Evolutionary conservation across 2,888 invertebrate genomes (phyloP), one percentile per base, ranked within the genome.

Genomic region (Malacosoma neustria): DNA sequence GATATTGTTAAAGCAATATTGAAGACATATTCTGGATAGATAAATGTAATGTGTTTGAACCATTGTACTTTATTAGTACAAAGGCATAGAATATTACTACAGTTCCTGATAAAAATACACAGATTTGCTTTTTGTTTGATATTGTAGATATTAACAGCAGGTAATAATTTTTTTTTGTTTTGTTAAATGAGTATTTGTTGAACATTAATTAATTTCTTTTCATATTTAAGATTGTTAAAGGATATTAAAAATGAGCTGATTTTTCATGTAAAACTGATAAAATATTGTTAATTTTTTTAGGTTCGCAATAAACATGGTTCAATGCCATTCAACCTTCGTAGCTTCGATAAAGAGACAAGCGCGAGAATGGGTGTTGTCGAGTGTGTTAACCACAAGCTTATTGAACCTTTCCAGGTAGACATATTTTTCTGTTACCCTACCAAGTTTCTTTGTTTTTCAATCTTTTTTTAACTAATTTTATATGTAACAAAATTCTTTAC

Each of bases 361-460:
- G 98, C 99, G 29, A 94, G 97, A 71, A 93, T 99, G 93, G 99
- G 98, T 35, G 96, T 99, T 34, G 92, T 96, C 30, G 99, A 99
- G 80, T 99, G 99, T 87, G 96, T 98, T 42, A 96, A 95, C 70
- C 98, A 99, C 80, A 97, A 97, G 72, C 90, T 99, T 54, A 94
- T 99, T 61, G 97, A 98, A 75, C 98, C 99, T 42, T 99, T 98
- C 89, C 97, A 96, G n/a, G n/a, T n/a, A n/a, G n/a, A n/a, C n/a
- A n/a, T n/a, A n/a, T n/a, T n/a, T n/a, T n/a, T n/a, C n/a, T n/a
- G n/a, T n/a, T n/a, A n/a, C n/a, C n/a, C n/a, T n/a, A n/a, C n/a
- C n/a, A n/a, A n/a, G n/a, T n/a, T n/a, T 3, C 6, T 22, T 22
- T 22, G 22, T 2, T 22, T 22, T 2, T 1, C 3, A 7, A 22